phyloP scores from a whole-genome alignment of 2,888 invertebrate genomes.

The Muschampia plurimacula region DNA sequence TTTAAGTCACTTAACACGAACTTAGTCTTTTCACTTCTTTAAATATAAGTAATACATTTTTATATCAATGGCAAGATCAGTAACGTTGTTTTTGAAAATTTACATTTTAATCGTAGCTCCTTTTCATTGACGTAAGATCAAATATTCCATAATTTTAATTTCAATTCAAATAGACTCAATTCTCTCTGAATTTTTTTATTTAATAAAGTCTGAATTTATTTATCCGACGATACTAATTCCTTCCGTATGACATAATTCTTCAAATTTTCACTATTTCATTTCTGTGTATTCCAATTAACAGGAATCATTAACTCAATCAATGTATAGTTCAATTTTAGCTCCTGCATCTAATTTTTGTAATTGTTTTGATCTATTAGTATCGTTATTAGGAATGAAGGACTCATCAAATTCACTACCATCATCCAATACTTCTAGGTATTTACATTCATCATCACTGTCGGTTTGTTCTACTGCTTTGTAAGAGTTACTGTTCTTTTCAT shows the following conservation, averaged over 20 bases:
- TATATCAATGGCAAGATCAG: constrained; percentile 3
- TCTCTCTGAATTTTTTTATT: no score
- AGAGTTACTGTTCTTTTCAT: constrained; percentile 52
- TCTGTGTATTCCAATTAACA: not conserved
- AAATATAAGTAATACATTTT: not conserved
- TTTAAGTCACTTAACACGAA: no score
- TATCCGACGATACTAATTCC: not conserved
- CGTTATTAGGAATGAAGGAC: constrained; percentile 28
- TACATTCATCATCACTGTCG: constrained; percentile 71
- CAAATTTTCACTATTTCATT: not conserved
- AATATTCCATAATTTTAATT: not conserved
- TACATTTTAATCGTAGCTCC: not conserved
- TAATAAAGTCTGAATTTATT: no score
- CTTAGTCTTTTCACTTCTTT: no score
- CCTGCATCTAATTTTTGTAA: constrained; percentile 25
- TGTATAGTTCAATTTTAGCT: constrained; percentile 6
- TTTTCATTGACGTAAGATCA: not conserved
- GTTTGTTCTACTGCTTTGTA: constrained; percentile 62
- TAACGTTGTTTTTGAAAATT: not conserved
- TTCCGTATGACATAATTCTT: not conserved
- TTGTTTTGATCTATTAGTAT: constrained; percentile 24
- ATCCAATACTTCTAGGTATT: constrained; percentile 76
- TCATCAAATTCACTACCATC: constrained; percentile 71
- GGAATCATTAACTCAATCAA: not conserved
- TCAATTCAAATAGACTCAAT: not conserved